A percentile compares a stretch with the other conserved stretches of the same genome.
These are phyloP conservation scores for Neolamprologus toae DNA, from an alignment of 2,113 vertebrate species.

Conservation along the genomic window DNA sequence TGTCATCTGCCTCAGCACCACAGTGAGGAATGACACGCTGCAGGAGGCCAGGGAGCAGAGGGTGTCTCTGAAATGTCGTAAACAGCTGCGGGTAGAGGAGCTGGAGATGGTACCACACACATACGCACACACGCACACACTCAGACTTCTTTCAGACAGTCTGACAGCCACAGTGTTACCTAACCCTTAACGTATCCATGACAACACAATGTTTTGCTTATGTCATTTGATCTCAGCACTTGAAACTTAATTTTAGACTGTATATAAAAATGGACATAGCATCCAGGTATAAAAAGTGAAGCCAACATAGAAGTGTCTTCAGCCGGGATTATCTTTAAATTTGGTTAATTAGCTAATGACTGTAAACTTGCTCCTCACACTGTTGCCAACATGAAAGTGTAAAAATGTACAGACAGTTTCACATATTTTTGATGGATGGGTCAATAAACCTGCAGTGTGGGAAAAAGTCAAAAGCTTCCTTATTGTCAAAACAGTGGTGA, in stretches of 20 bases:
- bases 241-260: not conserved
- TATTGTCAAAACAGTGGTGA: not conserved
- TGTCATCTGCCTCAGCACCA: constrained; percentile 94
- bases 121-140: not conserved
- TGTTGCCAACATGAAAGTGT: not conserved
- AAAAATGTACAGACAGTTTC: not conserved
- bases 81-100: constrained; percentile 93
- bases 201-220: not conserved
- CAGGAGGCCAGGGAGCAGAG: constrained; percentile 91
- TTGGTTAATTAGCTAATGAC: not conserved
- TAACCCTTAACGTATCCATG: not conserved
- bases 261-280: not conserved
- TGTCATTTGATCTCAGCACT: not conserved
- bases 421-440: not conserved
- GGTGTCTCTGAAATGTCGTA: constrained; percentile 92
- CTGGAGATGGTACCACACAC: constrained; percentile 83
- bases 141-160: not conserved
- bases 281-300: not conserved
- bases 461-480: not conserved
- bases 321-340: not conserved
- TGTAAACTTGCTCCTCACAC: not conserved
- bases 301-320: not conserved
- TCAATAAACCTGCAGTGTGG: not conserved
- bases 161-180: not conserved
- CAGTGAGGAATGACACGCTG: constrained; percentile 91